Base-by-base conservation (phyloP, 2,888 invertebrate genomes). In the Digitonthophagus gazella region DNA sequence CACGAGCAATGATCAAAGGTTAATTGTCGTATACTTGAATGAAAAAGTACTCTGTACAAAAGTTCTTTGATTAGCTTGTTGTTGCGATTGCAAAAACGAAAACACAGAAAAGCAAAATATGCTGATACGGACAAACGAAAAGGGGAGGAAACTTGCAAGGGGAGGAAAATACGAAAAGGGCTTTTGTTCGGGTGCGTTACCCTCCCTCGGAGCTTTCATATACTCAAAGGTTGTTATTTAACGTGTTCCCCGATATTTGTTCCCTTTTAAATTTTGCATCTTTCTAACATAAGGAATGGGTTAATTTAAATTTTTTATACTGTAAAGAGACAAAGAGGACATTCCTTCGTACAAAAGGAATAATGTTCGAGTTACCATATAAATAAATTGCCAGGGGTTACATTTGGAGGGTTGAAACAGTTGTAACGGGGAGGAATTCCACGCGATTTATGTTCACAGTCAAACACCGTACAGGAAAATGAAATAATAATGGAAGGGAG, bases 401-500 rank as follows among this genome's bases (percentile, higher is more conserved):
- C 28, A 8, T 44, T 44, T 6, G 28, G 11, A 11, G 28, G 28
- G 6, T 3, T 44, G 28, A 44, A 44, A 44, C 28, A 44, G 28
- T 11, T 8, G 28, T 44, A 44, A 44, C 28, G 11, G 28, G 28
- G 28, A 44, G 28, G 28, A 44, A 44, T 44, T 44, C 3, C 28
- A 44, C 28, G 18, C 19, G 16, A 61, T 61, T 61, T 61, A 61
- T 61, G 61, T 61, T 20, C 15, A 15, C 61, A 61, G 61, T 61
- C 61, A 61, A 19, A 20, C 16, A 19, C 61, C 61, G n/a, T 61
- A 19, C 61, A 20, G 61, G 19, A 61, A 18, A 61, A 61, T 61
- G 61, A 61, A 61, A 61, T 61, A 61, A 61, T 61, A 61, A 61
- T 18, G 61, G 57, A 57, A 61, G 28, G 11, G 6, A 44, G 28